A percentile compares a stretch with the other conserved stretches of the same genome.
These are phyloP conservation scores for Eremobia ochroleuca DNA, from an alignment of 2,888 invertebrate genomes.

Conservation along the genomic window DNA sequence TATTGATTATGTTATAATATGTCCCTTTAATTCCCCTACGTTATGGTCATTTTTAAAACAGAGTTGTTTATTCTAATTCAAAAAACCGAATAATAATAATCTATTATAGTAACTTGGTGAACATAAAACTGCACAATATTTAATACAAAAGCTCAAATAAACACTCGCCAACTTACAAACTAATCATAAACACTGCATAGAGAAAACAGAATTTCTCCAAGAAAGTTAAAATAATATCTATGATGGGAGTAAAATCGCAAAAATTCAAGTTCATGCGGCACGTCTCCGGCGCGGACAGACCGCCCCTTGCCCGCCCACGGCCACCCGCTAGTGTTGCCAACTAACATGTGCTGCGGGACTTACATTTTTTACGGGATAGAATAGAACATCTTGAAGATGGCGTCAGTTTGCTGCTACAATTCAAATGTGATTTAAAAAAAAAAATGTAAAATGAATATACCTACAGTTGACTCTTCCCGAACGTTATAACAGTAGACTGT, in stretches of 20 bases:
- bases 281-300: constrained; percentile 53
- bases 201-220: constrained; percentile 40
- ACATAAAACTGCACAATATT: constrained; percentile 1
- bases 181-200: constrained; percentile 53
- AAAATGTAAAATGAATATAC: background rate
- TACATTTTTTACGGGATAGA: constrained; percentile 33
- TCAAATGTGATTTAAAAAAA: background rate
- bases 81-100: background rate
- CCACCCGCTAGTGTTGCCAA: constrained; percentile 54
- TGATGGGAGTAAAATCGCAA: constrained; percentile 64
- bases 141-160: constrained; percentile 16
- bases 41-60: background rate
- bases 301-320: constrained; percentile 33
- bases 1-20: no score
- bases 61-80: background rate
- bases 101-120: background rate
- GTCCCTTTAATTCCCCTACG: no score
- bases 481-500: no score
- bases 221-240: constrained; percentile 67
- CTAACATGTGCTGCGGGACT: constrained; percentile 39
- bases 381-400: constrained; percentile 24
- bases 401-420: background rate
- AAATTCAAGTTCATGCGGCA: constrained; percentile 72
- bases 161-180: constrained; percentile 38
- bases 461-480: background rate